Conservation (phyloP, 1,140 invertebrate species). For the Drosophila tristis region DNA sequence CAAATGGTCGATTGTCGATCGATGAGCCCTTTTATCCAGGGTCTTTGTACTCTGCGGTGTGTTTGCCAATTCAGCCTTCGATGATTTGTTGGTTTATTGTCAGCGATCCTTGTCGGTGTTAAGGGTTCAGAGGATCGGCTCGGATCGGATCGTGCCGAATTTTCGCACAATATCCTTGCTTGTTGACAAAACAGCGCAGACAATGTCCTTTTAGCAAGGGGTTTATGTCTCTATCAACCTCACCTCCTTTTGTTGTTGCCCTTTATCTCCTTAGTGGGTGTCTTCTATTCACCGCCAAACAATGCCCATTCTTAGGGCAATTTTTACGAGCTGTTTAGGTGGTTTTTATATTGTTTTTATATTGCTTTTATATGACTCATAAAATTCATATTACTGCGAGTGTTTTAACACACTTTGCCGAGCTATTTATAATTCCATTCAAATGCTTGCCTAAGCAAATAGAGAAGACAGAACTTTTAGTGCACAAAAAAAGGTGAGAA, state of each 20-base stretch:
- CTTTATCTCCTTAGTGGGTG: slow-evolving; percentile 62
- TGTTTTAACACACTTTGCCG: slow-evolving; percentile 61
- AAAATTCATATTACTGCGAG: slow-evolving; percentile 60
- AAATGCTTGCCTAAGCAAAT: slow-evolving; percentile 33
- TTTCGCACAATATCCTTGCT: slow-evolving; percentile 53
- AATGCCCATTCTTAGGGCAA: slow-evolving; percentile 38
- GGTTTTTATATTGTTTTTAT: slow-evolving; percentile 55
- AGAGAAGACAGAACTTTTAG: slow-evolving; percentile 12
- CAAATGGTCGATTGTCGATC: slow-evolving; percentile 81
- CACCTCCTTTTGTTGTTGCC: slow-evolving; percentile 9
- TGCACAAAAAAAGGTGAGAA: neutral
- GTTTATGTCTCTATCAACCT: slow-evolving; percentile 51
- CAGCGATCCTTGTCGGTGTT: slow-evolving; percentile 41
- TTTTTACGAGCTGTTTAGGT: slow-evolving; percentile 54
- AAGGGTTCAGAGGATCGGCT: slow-evolving; percentile 22
- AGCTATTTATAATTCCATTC: slow-evolving; percentile 73
- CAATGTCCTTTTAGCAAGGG: slow-evolving; percentile 49
- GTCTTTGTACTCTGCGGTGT: slow-evolving; percentile 60
- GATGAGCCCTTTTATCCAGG: slow-evolving; percentile 29
- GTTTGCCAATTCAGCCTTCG: slow-evolving; percentile 69
- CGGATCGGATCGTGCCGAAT: slow-evolving; percentile 60
- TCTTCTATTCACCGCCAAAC: slow-evolving; percentile 17
- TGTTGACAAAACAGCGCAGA: slow-evolving; percentile 55
- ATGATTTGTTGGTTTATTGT: slow-evolving; percentile 81
- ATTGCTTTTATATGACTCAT: slow-evolving; percentile 54